These are phyloP conservation scores for rabbit (Oryctolagus cuniculus) DNA, from an alignment of 2,113 vertebrate genomes.

Conservation along the genomic window mOryCun1.1 NC_091441.1:78862501-78863000, in stretches of 20 bases:
- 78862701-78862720: not conserved
- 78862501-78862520: conserved; percentile 70
- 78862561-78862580: conserved; percentile 66
- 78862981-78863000: not conserved
- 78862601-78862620: conserved; percentile 72
- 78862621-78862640: conserved; percentile 74
- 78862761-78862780: conserved; percentile 18
- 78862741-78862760: conserved; percentile 17
- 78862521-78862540: conserved; percentile 78
- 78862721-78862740: conserved; percentile 68
- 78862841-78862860: conserved; percentile 18
- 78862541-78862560: conserved; percentile 73
- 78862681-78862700: conserved; percentile 17
- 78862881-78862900: not conserved
- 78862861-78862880: conserved; percentile 32
- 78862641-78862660: conserved; percentile 74
- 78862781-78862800: not conserved
- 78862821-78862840: not conserved
- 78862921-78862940: not conserved
- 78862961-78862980: not conserved
- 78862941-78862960: not conserved
- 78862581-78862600: not conserved
- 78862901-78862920: not conserved
- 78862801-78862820: not conserved
- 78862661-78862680: conserved; percentile 65